Conservation (phyloP, 2,888 invertebrate genomes). For the Dysmachus trigonus region DNA sequence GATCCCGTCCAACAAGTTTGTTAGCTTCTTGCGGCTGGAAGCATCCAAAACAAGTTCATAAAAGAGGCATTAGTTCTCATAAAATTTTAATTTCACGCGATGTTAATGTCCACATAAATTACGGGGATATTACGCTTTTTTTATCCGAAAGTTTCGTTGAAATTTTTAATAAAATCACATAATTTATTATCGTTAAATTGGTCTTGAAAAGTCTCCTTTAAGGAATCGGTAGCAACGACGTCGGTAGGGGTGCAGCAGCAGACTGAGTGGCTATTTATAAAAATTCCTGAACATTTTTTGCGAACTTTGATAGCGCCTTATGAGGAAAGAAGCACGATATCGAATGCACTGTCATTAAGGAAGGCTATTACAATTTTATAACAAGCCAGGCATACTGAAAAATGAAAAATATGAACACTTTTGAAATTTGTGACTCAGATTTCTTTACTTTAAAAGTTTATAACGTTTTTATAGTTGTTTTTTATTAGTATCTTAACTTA, state of each 20-base stretch:
- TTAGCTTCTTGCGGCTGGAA: background rate
- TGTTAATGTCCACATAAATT: slow-evolving; percentile 5
- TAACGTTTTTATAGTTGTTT: background rate
- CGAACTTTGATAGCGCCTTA: background rate
- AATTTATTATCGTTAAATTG: background rate
- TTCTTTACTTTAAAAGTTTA: background rate
- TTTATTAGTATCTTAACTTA: background rate
- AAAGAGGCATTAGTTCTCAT: slow-evolving; percentile 16
- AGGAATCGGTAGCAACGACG: background rate
- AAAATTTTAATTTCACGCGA: slow-evolving; percentile 10
- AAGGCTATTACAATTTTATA: background rate
- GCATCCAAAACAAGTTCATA: background rate
- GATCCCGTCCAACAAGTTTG: background rate
- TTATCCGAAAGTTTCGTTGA: background rate
- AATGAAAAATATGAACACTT: background rate
- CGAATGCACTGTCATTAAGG: background rate
- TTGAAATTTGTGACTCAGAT: background rate
- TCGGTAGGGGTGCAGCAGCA: background rate
- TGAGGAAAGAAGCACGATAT: background rate
- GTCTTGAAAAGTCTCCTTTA: background rate
- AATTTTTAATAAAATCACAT: background rate
- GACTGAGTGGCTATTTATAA: background rate
- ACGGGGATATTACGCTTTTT: background rate
- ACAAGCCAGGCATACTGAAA: background rate
- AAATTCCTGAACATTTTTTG: background rate